Percentiles rank a stretch among this genome's conserved stretches.
These are phyloP conservation scores for Aurelia sp. DNA, from an alignment of 30 jellyfish, hydroid and myxozoan genomes.

Conservation along the genomic window DNA sequence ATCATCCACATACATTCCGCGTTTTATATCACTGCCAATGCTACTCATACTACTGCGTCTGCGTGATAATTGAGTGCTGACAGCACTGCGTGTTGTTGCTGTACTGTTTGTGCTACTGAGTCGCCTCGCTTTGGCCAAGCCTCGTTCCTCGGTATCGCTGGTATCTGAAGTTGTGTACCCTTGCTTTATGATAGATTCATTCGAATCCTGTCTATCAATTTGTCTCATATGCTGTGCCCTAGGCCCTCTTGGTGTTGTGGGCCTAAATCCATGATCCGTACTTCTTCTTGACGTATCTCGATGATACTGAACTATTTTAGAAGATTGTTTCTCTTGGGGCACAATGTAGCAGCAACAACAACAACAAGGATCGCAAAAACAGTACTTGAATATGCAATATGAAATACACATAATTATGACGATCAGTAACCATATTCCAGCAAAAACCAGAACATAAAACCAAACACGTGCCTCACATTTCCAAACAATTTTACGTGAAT, in stretches of 20 bases:
- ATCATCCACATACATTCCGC: conserved; percentile 61
- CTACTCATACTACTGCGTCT: conserved; percentile 53
- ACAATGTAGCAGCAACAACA: conserved; percentile 70
- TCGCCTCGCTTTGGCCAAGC: not conserved
- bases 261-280: not conserved
- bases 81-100: conserved; percentile 56
- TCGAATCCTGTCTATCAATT: conserved; percentile 13
- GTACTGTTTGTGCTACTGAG: conserved; percentile 49
- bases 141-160: conserved; percentile 40
- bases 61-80: conserved; percentile 37
- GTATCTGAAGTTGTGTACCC: conserved; percentile 50
- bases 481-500: conserved; percentile 45
- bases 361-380: conserved; percentile 67
- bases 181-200: conserved; percentile 25
- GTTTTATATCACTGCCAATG: conserved; percentile 54
- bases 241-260: conserved; percentile 63
- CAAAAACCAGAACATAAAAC: conserved; percentile 58
- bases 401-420: conserved; percentile 21
- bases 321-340: conserved; percentile 24
- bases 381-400: conserved; percentile 44
- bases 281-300: conserved; percentile 3
- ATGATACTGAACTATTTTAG: conserved; percentile 47
- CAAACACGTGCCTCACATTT: conserved; percentile 71
- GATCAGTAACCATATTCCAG: conserved; percentile 24
- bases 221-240: conserved; percentile 41